Base-by-base conservation (phyloP, 2,113 vertebrate species). In the Cyprinodon variegatus region DNA sequence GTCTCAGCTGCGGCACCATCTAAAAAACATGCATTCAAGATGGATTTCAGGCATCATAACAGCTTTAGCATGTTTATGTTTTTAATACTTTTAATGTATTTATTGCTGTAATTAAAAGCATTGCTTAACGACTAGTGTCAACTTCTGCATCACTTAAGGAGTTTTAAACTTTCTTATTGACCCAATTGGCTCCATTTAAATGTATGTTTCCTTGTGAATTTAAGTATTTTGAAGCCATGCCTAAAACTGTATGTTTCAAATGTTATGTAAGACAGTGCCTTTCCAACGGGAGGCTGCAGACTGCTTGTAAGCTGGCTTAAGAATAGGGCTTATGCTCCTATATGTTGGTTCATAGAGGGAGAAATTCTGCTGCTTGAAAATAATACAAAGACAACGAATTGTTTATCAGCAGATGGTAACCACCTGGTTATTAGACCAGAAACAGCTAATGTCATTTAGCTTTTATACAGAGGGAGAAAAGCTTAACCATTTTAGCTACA, bases 1-100 rank as follows among this genome's bases (percentile, higher is more conserved):
- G 80, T 79, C 81, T 82, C 41, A 0, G 39, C 79, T 62, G 36
- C 77, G 69, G 29, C 79, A 50, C 75, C 50, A 65, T 43, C 4
- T 43, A 72, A 68, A 80, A 66, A 20, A 50, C 57, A 0, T 40
- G 70, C 38, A 9, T 38, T 76, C 63, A 4, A 73, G 73, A 13
- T 20, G 69, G 60, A 70, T 77, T 81, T 61, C 20, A 36, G 61
- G 61, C 20, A 20, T 62, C 17, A 17, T 4, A 20, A 53, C 4
- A 61, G 38, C 4, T 57, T 20, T 20, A 9, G 17, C 14, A 20
- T 0, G 50, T 11, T 45, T 43, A 29, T 37, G 11, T 14, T 68
- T 39, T 48, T 50, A 14, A 53, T 53, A 3, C 62, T 53, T 57
- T 70, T 50, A 29, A 57, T 70, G 39, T 45, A 68, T 13, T 15